Evolutionary conservation across 2,797 vertebrate genomes (phyloP), one percentile per base, ranked within the genome.

Genomic region (Vultur gryphus): DNA sequence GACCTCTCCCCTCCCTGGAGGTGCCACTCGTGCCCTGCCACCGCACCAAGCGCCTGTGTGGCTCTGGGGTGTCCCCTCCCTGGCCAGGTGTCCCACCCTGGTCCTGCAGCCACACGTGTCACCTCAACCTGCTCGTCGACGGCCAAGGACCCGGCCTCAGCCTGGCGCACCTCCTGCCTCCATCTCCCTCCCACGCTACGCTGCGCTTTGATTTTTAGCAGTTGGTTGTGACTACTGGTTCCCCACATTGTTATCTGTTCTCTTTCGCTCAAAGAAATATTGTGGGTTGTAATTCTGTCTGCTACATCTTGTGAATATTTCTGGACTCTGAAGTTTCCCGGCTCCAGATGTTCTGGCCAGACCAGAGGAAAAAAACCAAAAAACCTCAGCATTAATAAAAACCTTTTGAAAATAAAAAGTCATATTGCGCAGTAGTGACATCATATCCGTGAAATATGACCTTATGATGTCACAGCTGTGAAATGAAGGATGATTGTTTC

Each of bases 331-430:
- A 97, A 95, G 94, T 93, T 97, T 94, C 78, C 78, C 39, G 28
- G 73, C 94, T 97, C 96, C 97, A 97, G 97, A 97, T 97, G 96
- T 97, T 93, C 90, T 97, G 97, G 96, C 96, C 97, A 97, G 93
- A 97, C 93, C 94, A 77, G 93, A 95, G 93, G 92, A 71, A 92
- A 88, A 41, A 65, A 55, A 81, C 46, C 64, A 13, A 71, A 92
- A 97, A 95, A 7, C 83, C 93, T 96, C 96, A 94, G 86, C 88
- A 95, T 95, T 97, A 97, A 97, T 97, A 95, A 94, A 97, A 97
- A 90, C 94, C 97, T 94, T 94, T 97, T 92, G 94, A 96, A 94
- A 93, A 90, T 59, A 57, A 73, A 17, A 88, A 97, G 94, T 85
- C 24, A 7, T 97, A 89, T 97, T 97, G 97, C 96, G 94, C 97